Evolutionary conservation across 2,888 invertebrate genomes (phyloP).

Genomic region (Tenodera sinensis): DNA sequence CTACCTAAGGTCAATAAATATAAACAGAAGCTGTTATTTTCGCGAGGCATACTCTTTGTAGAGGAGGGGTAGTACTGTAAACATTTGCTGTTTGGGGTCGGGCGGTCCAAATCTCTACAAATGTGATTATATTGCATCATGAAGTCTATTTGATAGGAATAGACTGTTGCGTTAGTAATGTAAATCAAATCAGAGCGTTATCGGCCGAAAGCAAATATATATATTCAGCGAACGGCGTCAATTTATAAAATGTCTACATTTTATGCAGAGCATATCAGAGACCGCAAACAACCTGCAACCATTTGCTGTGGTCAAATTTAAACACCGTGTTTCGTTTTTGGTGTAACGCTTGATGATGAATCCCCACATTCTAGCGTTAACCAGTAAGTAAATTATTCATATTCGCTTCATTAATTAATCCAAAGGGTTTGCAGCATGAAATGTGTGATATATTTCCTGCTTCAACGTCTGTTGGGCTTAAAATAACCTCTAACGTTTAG

Average conservation of each 20-base stretch:
- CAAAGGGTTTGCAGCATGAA: background rate
- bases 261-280: background rate
- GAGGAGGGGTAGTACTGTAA: background rate
- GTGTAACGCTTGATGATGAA: background rate
- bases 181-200: constrained; percentile 15
- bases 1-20: background rate
- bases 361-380: background rate
- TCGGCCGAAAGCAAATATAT: background rate
- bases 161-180: background rate
- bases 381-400: background rate
- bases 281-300: background rate
- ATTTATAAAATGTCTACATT: constrained; percentile 15
- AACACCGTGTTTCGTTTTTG: background rate
- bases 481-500: background rate
- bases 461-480: background rate
- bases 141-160: background rate
- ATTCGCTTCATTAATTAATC: background rate
- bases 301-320: background rate
- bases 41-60: background rate
- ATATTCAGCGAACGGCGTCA: background rate
- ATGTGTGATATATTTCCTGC: background rate
- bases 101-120: background rate
- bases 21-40: background rate
- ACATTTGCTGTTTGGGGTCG: background rate
- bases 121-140: background rate